Evolutionary conservation across 2,888 invertebrate genomes (phyloP).

Genomic region (Eilema griseolum): DNA sequence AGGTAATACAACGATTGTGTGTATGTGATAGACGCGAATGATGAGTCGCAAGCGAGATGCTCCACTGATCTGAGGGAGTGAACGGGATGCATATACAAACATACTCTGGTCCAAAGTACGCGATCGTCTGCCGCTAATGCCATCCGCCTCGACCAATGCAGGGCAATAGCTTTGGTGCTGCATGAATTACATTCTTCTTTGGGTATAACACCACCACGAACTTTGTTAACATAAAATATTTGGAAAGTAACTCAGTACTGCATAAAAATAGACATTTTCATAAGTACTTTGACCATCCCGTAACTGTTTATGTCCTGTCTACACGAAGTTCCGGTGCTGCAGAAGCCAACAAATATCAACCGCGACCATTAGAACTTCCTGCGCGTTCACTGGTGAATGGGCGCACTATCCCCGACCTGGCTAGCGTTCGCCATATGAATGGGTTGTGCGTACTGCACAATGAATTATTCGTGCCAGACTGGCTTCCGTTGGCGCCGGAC

Average conservation of each 20-base stretch:
- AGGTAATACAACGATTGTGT: conserved; percentile 71
- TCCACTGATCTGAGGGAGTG: conserved; percentile 55
- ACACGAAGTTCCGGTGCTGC: conserved; percentile 77
- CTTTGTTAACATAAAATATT: background rate
- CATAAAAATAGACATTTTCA: conserved; percentile 12
- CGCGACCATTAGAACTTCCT: conserved; percentile 79
- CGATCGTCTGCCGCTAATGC: conserved; percentile 63
- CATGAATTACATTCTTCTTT: background rate
- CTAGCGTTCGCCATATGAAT: conserved; percentile 73
- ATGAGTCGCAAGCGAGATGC: conserved; percentile 57
- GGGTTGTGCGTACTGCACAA: conserved; percentile 72
- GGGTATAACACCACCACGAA: background rate
- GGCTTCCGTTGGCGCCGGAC: conserved; percentile 81
- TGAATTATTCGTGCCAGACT: conserved; percentile 81
- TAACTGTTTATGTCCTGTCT: conserved; percentile 79
- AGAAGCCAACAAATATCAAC: conserved; percentile 62
- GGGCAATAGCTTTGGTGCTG: conserved; percentile 72
- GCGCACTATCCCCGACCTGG: conserved; percentile 65
- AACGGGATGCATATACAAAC: conserved; percentile 77
- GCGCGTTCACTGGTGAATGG: conserved; percentile 70
- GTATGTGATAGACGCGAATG: conserved; percentile 56
- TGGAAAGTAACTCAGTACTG: background rate
- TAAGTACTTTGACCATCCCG: conserved; percentile 54
- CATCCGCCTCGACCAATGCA: conserved; percentile 47
- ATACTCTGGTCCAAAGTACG: conserved; percentile 80